Evolutionary conservation across 2,113 vertebrate species (phyloP).

Genomic region (Zapus hudsonius): DNA sequence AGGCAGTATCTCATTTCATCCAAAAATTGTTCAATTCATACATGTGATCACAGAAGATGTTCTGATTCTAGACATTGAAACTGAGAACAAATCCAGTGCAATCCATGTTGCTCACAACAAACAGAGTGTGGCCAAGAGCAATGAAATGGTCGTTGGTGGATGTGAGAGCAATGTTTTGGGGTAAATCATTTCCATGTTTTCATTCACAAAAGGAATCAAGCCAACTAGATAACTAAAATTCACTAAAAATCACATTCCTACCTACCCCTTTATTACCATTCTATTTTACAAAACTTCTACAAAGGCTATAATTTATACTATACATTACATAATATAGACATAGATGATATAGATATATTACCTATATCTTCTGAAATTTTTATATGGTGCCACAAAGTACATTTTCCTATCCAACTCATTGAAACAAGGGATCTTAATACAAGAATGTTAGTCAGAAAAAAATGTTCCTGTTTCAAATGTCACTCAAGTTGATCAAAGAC

Average conservation of each 20-base stretch:
- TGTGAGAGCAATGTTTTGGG: neutral
- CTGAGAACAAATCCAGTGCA: neutral
- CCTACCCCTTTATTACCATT: neutral
- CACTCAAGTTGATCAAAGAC: constrained; percentile 43
- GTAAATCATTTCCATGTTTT: neutral
- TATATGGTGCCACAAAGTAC: constrained; percentile 44
- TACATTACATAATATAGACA: too few species aligned
- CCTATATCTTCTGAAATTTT: neutral
- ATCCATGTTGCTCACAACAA: neutral
- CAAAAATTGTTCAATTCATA: neutral
- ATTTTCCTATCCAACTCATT: constrained; percentile 32
- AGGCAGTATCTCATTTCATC: neutral
- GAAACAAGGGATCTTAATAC: constrained; percentile 52
- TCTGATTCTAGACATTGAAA: neutral
- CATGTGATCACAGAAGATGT: neutral
- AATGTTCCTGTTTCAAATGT: constrained; percentile 48
- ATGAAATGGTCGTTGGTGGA: neutral
- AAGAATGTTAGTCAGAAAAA: constrained; percentile 38
- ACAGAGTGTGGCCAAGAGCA: neutral
- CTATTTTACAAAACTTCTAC: constrained; percentile 47
- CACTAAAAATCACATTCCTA: neutral
- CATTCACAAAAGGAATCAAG: neutral
- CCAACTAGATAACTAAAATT: neutral
- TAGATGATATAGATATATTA: too few species aligned
- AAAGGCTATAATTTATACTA: neutral